Evolutionary conservation across 2,113 vertebrate species (phyloP).

Genomic region (Python bivittatus): DNA sequence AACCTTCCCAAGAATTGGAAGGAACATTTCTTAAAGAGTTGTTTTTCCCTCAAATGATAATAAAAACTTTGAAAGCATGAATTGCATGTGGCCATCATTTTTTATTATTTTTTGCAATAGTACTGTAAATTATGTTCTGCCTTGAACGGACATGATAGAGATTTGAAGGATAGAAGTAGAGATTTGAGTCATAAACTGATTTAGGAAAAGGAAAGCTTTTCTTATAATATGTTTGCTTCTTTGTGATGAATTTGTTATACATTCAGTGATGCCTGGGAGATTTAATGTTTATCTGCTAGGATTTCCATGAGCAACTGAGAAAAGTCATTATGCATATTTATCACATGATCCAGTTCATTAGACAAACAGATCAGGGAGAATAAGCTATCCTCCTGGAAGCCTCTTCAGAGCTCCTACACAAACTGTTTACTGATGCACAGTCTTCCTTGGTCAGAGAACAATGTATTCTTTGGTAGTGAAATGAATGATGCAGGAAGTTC

Average conservation of each 20-base stretch:
- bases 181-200: constrained; percentile 23
- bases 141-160: constrained; percentile 39
- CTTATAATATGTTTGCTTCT: constrained; percentile 50
- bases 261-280: constrained; percentile 56
- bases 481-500: constrained; percentile 74
- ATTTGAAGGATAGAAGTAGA: constrained; percentile 6
- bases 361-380: constrained; percentile 68
- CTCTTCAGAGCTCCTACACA: constrained; percentile 69
- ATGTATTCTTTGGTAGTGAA: constrained; percentile 72
- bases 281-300: constrained; percentile 61
- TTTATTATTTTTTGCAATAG: not conserved
- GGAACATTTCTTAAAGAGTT: not conserved
- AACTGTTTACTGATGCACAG: constrained; percentile 69
- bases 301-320: constrained; percentile 76
- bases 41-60: not conserved
- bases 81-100: not conserved
- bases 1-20: not conserved
- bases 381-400: constrained; percentile 74
- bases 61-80: not conserved
- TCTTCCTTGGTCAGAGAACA: constrained; percentile 70
- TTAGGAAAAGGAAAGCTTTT: constrained; percentile 46
- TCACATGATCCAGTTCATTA: constrained; percentile 77
- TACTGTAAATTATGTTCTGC: constrained; percentile 21
- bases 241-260: constrained; percentile 64
- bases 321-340: constrained; percentile 70